Evolutionary conservation across 2,888 invertebrate genomes (phyloP).

Genomic region (Napeogenes sylphis): DNA sequence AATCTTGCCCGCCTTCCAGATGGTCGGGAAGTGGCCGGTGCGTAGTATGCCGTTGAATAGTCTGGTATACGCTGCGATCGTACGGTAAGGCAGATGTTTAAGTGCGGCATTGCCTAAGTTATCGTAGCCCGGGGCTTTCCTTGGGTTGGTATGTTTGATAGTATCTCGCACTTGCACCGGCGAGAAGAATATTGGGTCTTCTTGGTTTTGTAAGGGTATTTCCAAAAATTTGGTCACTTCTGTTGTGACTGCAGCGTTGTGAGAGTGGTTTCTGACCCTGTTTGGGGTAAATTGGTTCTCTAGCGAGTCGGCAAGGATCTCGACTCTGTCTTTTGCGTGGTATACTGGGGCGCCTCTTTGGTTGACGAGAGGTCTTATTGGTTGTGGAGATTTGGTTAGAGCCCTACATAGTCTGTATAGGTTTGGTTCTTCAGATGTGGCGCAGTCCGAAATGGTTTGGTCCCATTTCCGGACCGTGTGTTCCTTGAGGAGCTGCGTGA

Average conservation of each 20-base stretch:
- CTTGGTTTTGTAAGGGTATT: conserved; percentile 1
- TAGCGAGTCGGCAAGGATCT: conserved; percentile 22
- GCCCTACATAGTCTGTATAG: conserved; percentile 13
- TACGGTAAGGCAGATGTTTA: too few relatives aligned
- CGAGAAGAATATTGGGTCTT: conserved; percentile 16
- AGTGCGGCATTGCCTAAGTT: too few relatives aligned
- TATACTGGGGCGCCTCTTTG: conserved; percentile 15
- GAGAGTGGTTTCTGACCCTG: not conserved
- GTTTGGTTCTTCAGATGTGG: not conserved
- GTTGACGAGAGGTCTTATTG: conserved; percentile 13
- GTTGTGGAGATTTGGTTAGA: not conserved
- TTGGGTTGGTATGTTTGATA: too few relatives aligned
- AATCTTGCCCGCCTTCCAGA: too few relatives aligned
- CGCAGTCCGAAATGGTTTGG: not conserved
- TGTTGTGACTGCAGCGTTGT: not conserved
- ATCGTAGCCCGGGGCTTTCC: too few relatives aligned
- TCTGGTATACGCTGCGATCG: too few relatives aligned
- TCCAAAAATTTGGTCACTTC: too few relatives aligned
- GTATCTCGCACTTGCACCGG: conserved; percentile 22
- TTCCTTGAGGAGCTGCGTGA: conserved; percentile 11
- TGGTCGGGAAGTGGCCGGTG: too few relatives aligned
- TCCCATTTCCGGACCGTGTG: conserved; percentile 15
- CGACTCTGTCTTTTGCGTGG: conserved; percentile 18
- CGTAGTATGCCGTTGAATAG: too few relatives aligned
- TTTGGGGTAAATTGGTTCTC: conserved; percentile 14